Evolutionary conservation across 2,888 invertebrate genomes (phyloP), one percentile per base, ranked within the genome.

Genomic region (Eupithecia insigniata): DNA sequence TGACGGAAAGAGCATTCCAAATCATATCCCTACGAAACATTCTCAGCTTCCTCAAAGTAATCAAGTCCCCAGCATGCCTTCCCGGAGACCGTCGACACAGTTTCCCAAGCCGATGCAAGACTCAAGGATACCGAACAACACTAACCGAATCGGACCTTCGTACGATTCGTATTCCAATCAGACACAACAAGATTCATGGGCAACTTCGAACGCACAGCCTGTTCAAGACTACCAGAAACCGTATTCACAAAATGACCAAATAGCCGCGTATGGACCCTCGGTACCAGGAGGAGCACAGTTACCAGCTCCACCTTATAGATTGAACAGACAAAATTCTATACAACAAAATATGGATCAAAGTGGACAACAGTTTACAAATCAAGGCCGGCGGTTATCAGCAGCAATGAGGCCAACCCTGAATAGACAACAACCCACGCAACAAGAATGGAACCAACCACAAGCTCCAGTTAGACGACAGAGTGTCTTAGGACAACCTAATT

Each of bases 1-100:
- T 89, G 93, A 93, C 84, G 91, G 91, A 91, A 94, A 92, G 93
- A 94, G 89, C 94, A 94, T 92, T 94, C 95, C 92, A 92, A 94
- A 93, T 89, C 94, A 92, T 91, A 92, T 93, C 91, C 94, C 94
- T 90, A 94, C 94, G 90, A 93, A 89, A 87, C 91, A 92, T 86
- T 89, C 92, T 83, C 92, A 92, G 85, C 89, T 93, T 82, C 93
- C 91, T 80, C 93, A 92, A 85, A 85, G 84, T 76, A 93, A 89
- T 83, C 90, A 90, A 88, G 81, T 89, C 79, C 87, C 92, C 72
- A 93, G 94, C 77, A 89, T 93, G 80, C 84, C 93, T 76, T 89
- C 94, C 69, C 91, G 93, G 83, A 87, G 94, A 85, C 91, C 88
- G 73, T 89, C 90, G 43, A 83, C 89, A 72, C 93, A 92, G 79